Evolutionary conservation across 2,888 invertebrate species (phyloP).

Genomic region (Napeogenes sylphis): DNA sequence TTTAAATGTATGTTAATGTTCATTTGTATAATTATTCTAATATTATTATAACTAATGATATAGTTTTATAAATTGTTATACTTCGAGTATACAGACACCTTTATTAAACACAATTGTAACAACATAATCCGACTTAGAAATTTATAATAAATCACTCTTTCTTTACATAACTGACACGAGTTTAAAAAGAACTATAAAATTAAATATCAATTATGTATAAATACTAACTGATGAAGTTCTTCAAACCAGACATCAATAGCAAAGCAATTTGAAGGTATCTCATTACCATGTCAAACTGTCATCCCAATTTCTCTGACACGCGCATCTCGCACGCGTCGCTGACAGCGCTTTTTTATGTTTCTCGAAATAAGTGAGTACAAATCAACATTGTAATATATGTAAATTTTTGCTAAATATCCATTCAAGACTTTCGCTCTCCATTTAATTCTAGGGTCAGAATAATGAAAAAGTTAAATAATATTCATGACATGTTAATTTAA

Average conservation of each 20-base stretch:
- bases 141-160: no score
- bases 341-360: constrained; percentile 44
- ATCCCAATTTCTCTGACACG: constrained; percentile 30
- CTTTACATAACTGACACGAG: no score
- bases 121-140: no score
- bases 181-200: no score
- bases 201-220: not conserved
- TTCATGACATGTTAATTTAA: constrained; percentile 73
- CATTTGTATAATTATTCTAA: no score
- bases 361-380: constrained; percentile 35
- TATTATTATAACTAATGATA: no score
- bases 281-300: constrained; percentile 29
- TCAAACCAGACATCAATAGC: constrained; percentile 8
- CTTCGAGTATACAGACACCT: no score
- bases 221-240: not conserved
- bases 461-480: constrained; percentile 71
- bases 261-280: constrained; percentile 16
- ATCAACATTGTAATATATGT: constrained; percentile 68
- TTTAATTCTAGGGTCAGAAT: constrained; percentile 68
- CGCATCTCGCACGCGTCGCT: constrained; percentile 37
- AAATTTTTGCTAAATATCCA: constrained; percentile 62
- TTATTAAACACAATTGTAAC: no score
- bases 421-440: constrained; percentile 55
- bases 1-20: no score
- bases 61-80: no score